Conservation (phyloP, 2,113 vertebrate genomes). For the Mugil cephalus region DNA sequence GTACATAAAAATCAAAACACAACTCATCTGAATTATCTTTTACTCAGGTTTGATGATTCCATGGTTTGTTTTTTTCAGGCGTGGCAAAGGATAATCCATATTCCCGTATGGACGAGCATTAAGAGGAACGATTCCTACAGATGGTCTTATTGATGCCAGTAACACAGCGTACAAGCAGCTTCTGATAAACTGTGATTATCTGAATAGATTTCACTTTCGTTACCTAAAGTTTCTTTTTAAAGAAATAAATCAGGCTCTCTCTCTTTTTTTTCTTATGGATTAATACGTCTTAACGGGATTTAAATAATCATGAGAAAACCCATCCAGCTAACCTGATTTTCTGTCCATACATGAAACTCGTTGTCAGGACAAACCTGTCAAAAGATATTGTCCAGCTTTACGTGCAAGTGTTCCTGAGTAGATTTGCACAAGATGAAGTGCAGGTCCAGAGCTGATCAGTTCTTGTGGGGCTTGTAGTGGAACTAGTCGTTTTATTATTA, state of each 20-base stretch:
- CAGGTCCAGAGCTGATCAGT: neutral
- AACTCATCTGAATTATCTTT: neutral
- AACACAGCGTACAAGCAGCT: constrained; percentile 26
- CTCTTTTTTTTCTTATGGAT: neutral
- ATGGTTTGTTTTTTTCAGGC: constrained; percentile 58
- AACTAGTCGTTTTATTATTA: constrained; percentile 11
- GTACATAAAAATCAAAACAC: neutral
- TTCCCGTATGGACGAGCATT: constrained; percentile 72
- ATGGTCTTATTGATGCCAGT: constrained; percentile 45
- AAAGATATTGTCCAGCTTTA: neutral
- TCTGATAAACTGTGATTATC: constrained; percentile 57
- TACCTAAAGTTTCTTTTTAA: constrained; percentile 17
- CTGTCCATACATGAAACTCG: neutral
- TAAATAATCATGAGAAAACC: neutral
- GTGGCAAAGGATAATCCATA: constrained; percentile 77
- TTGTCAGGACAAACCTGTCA: constrained; percentile 1
- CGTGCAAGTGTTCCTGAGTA: neutral
- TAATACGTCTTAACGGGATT: constrained; percentile 27
- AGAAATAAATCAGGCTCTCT: neutral
- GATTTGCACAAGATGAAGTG: constrained; percentile 21
- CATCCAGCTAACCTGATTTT: constrained; percentile 16
- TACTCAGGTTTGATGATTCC: too few relatives aligned
- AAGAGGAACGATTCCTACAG: constrained; percentile 19
- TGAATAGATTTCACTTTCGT: constrained; percentile 35
- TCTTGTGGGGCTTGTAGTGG: constrained; percentile 22